Base-by-base conservation (phyloP, 2,888 invertebrate species). In the Rosalia funebris region DNA sequence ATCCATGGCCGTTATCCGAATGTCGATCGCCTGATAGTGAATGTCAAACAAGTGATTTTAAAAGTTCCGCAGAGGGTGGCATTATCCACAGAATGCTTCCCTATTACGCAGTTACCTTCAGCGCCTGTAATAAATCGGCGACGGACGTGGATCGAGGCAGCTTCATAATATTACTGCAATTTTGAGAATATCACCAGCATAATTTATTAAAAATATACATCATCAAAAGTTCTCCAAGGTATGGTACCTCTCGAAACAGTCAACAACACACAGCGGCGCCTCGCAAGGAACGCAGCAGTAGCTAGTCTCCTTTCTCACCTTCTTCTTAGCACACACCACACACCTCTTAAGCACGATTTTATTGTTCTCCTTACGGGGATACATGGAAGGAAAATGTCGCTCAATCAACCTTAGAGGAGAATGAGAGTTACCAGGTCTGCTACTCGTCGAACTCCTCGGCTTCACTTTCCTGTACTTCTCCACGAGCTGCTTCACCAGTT, bases 381-480 rank as follows among this genome's bases (percentile, higher is more conserved):
- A 57, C 48, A 48, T 57, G 31, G 36, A 9, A 25, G 57, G 36
- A 50, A 57, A 57, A 44, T 57, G 57, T 44, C 57, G 41, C 14
- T 57, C 57, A 17, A 44, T 57, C 15, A 57, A 32, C 41, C 44
- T 41, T 10, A 50, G 17, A 16, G 34, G 17, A 42, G 46, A 57
- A 48, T 57, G 50, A 42, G 19, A 42, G 44, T 50, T 17, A 1
- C 50, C 50, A n/a, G 57, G 44, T 17, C 50, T 36, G 37, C 46
- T n/a, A 37, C 39, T 56, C 9, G 46, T 46, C n/a, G 47, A 46
- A 20, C 14, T 44, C n/a, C 31, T 7, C 16, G 20, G 50, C 42
- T 36, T 53, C 15, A 41, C 31, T 53, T 42, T 50, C 12, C 44
- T 25, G 34, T 57, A 16, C 19, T 44, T 42, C 16, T 12, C 31